phyloP scores from a whole-genome alignment of 2,797 vertebrate genomes.

The Neopelma chrysocephalum region DNA sequence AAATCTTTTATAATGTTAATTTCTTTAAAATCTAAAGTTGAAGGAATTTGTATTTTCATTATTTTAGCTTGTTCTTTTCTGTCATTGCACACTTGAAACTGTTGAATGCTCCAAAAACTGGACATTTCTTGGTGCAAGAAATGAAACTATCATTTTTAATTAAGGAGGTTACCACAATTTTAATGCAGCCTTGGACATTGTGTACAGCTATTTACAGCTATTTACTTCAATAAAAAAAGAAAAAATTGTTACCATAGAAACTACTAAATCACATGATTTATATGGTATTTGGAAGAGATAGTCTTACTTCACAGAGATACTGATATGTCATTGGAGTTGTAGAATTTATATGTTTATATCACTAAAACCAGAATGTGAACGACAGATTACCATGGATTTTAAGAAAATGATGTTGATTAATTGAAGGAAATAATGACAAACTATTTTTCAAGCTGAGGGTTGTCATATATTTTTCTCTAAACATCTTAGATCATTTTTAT shows the following conservation, averaged over 20 bases:
- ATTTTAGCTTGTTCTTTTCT: background rate
- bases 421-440: background rate
- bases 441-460: background rate
- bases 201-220: constrained; percentile 62
- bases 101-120: background rate
- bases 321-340: constrained; percentile 17
- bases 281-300: constrained; percentile 20
- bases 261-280: constrained; percentile 46
- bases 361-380: background rate
- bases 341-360: constrained; percentile 50
- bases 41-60: background rate
- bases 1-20: background rate
- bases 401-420: background rate
- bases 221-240: constrained; percentile 19
- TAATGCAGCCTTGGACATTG: constrained; percentile 29
- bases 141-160: background rate
- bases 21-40: background rate
- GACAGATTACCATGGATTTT: background rate
- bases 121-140: background rate
- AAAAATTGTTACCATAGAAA: constrained; percentile 67
- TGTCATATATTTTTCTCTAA: background rate
- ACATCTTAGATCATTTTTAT: background rate
- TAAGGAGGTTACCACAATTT: constrained; percentile 11
- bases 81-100: background rate
- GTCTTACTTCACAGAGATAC: constrained; percentile 30